Evolutionary conservation across 2,797 vertebrate genomes (phyloP).

Genomic region (Emys orbicularis): DNA sequence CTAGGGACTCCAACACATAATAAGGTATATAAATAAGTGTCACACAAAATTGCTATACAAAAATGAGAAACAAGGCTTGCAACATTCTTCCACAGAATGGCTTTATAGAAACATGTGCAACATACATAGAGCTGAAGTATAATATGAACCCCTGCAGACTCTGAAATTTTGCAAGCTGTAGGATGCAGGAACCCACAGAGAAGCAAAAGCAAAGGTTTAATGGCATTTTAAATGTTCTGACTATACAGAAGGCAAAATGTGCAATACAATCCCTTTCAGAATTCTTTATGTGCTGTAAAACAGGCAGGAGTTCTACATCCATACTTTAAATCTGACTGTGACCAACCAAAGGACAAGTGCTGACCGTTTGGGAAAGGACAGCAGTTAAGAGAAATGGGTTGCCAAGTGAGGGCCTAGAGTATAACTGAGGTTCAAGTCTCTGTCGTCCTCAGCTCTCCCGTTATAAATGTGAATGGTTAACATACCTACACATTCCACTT

Average conservation of each 20-base stretch:
- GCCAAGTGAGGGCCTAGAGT: not conserved
- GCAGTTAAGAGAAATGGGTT: not conserved
- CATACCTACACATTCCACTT: fast-evolving
- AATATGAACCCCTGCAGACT: constrained; percentile 75
- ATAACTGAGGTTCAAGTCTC: fast-evolving
- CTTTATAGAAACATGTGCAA: constrained; percentile 61
- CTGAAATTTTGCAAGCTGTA: constrained; percentile 78
- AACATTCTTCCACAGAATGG: constrained; percentile 47
- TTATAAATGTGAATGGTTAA: not conserved
- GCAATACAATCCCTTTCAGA: constrained; percentile 69
- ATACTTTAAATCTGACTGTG: constrained; percentile 27
- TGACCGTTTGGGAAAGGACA: not conserved
- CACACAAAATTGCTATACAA: constrained; percentile 60
- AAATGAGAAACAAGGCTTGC: constrained; percentile 66
- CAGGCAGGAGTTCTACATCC: not conserved
- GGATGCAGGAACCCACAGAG: constrained; percentile 73
- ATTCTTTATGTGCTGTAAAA: constrained; percentile 29
- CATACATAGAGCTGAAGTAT: constrained; percentile 41
- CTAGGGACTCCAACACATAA: constrained; percentile 65
- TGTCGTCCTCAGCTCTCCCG: not conserved
- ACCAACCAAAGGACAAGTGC: not conserved
- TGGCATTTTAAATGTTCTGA: constrained; percentile 82
- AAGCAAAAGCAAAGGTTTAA: constrained; percentile 76
- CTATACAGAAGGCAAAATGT: constrained; percentile 71
- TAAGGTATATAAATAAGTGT: constrained; percentile 77